phyloP scores from a whole-genome alignment of 1,140 invertebrate species.

The Elymnias hypermnestra region DNA sequence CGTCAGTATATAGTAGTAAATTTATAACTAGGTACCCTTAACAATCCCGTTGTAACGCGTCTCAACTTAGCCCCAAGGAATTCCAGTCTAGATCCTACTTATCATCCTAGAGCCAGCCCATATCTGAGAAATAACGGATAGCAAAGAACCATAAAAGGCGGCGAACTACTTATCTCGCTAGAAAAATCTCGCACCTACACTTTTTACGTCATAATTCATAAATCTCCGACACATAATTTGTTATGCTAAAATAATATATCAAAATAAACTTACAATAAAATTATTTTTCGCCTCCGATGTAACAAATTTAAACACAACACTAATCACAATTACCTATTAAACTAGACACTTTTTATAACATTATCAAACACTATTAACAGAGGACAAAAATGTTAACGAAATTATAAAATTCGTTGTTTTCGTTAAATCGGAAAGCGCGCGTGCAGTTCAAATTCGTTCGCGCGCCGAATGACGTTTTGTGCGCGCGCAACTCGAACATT shows the following conservation, averaged over 20 bases:
- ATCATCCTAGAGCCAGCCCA: slow-evolving; percentile 32
- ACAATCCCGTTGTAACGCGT: slow-evolving; percentile 27
- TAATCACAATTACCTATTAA: slow-evolving; percentile 25
- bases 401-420: slow-evolving; percentile 29
- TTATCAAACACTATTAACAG: slow-evolving; percentile 35
- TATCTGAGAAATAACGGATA: slow-evolving; percentile 47
- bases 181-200: slow-evolving; percentile 20
- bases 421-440: slow-evolving; percentile 38
- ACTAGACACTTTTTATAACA: slow-evolving; percentile 27
- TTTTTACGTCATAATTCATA: slow-evolving; percentile 14
- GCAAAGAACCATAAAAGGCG: slow-evolving; percentile 35
- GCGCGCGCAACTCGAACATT: slow-evolving; percentile 28
- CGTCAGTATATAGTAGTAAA: too few relatives aligned
- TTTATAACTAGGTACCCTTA: too few relatives aligned
- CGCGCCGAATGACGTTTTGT: slow-evolving; percentile 52
- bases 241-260: slow-evolving; percentile 19
- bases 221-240: slow-evolving; percentile 18
- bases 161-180: slow-evolving; percentile 28
- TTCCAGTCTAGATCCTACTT: slow-evolving; percentile 30
- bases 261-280: slow-evolving; percentile 24
- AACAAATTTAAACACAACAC: slow-evolving; percentile 30
- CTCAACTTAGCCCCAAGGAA: slow-evolving; percentile 30
- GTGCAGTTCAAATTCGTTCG: slow-evolving; percentile 44
- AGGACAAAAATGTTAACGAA: slow-evolving; percentile 22
- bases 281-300: slow-evolving; percentile 14